Evolutionary conservation across 2,888 invertebrate species (phyloP), one percentile per base, ranked within the genome.

Genomic region (Julus scandinavius): DNA sequence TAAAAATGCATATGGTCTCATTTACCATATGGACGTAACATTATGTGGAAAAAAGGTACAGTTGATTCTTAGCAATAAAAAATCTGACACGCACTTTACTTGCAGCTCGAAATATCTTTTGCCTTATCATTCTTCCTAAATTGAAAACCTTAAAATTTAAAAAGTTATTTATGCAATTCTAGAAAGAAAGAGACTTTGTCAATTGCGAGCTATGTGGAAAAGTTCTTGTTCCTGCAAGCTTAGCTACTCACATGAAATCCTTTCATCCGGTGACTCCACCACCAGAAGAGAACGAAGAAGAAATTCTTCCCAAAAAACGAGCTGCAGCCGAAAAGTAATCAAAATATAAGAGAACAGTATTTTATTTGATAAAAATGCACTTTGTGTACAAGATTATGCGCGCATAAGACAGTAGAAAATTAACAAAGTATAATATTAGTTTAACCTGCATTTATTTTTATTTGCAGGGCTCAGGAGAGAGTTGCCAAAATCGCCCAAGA

Each of bases 141-240:
- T 38, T 85, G 29, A 20, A 85, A 38, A 7, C 17, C 17, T 85
- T 85, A 20, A 85, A 85, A 72, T 72, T 72, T 5, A n/a, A 72
- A n/a, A 20, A 20, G n/a, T 72, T 72, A 7, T 45, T 45, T 45
- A 17, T 54, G 1, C 9, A 54, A 54, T 3, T 54, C 54, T 13
- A 54, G 15, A 11, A 84, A 5, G 84, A 84, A 40, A 40, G 85
- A 45, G 13, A 85, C 9, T 6, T 88, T 13, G 41, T 88, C 38
- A n/a, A 50, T 6, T 89, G 89, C 45, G 84, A 88, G 20, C 29
- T 88, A 5, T 89, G 89, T 58, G 89, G 89, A 20, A 88, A 87
- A 87, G 87, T 45, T 49, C 41, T 89, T n/a, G 84, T 86, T 45
- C 87, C 87, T 72, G 84, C 29, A 29, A 89, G 89, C 38, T 17